phyloP scores from a whole-genome alignment of 1,140 invertebrate genomes.

The Heliconius hewitsoni region DNA sequence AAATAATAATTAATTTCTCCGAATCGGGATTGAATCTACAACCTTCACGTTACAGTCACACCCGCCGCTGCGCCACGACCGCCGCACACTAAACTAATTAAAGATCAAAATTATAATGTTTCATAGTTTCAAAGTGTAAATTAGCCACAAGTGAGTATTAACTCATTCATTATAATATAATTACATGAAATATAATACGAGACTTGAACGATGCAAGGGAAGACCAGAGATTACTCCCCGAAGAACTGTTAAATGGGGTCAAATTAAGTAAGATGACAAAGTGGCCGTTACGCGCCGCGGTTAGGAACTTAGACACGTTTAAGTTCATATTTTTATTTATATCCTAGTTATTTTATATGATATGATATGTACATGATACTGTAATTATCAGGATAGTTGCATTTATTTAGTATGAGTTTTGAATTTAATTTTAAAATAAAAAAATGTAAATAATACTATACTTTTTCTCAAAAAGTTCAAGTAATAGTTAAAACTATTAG shows the following conservation, averaged over 20 bases:
- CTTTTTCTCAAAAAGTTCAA: no score
- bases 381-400: no score
- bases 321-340: background rate
- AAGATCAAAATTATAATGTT: background rate
- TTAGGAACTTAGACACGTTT: background rate
- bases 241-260: conserved; percentile 18
- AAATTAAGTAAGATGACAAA: conserved; percentile 13
- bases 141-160: background rate
- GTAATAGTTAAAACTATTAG: no score
- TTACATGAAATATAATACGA: conserved; percentile 20
- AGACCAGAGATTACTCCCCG: conserved; percentile 14
- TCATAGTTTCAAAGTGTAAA: background rate
- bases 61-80: no score
- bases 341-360: background rate
- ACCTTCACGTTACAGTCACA: no score
- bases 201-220: conserved; percentile 19
- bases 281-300: background rate
- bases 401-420: no score
- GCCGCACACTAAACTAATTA: background rate
- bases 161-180: conserved; percentile 24
- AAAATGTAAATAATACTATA: no score
- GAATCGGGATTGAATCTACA: no score
- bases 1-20: no score
- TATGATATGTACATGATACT: background rate
- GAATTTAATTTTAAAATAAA: no score